Evolutionary conservation across 2,888 invertebrate genomes (phyloP), one percentile per base, ranked within the genome.

Genomic region (Euplexia lucipara): DNA sequence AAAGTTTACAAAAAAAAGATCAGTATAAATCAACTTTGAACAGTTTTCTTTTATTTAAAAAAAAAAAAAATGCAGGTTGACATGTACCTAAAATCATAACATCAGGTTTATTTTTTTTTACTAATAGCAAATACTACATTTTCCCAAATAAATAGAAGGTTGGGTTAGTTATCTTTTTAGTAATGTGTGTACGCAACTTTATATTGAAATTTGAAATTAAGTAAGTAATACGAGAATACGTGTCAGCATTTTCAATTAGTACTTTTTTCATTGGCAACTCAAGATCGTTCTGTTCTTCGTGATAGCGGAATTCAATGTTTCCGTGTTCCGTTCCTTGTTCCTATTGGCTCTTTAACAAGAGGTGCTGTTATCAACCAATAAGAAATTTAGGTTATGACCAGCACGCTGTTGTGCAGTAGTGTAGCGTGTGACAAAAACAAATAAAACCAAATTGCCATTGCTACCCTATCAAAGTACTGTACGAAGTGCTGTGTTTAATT

Each of bases 401-500:
- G 35, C 34, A 59, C 48, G 47, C 45, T 53, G 39, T 30, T 48
- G 22, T 45, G 67, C n/a, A 22, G 20, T 58, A 39, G 45, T 14
- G 9, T 62, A 42, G 48, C 65, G 79, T 73, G 83, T 73, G 83
- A 84, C 79, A 67, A 76, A 75, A 80, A 78, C 76, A 79, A 78
- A 78, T 81, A 80, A 81, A 86, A 87, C 86, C 85, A 88, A 88
- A 90, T 91, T 90, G 88, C 86, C 89, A 90, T 89, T 91, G 86
- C 79, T 72, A 64, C 73, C 69, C 69, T 78, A 81, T 84, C 78
- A 81, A 81, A 75, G 84, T 83, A 75, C 75, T 80, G 83, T 80
- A 84, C 82, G 83, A 82, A 86, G 80, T 83, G 80, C 78, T 84
- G 81, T 60, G 64, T 65, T 41, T 59, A 74, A 78, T 77, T 75